phyloP scores from a whole-genome alignment of 2,113 vertebrate species.

The Coryphaenoides rupestris region DNA sequence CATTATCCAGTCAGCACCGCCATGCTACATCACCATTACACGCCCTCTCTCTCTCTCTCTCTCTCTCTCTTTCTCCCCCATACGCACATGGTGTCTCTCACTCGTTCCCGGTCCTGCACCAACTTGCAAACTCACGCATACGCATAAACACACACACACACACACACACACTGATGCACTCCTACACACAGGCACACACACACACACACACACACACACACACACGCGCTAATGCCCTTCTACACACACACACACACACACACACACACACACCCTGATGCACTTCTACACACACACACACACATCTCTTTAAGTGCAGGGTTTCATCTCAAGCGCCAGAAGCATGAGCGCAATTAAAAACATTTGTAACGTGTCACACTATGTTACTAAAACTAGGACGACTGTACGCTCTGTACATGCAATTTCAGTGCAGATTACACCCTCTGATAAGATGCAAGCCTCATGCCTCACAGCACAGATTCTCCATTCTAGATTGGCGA shows the following conservation, averaged over 20 bases:
- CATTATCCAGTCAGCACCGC: constrained; percentile 80
- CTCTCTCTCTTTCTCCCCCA: constrained; percentile 24
- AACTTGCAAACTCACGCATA: constrained; percentile 7
- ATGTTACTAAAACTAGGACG: constrained; percentile 57
- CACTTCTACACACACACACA: constrained; percentile 1
- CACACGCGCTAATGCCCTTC: background rate
- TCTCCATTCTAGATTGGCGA: no score
- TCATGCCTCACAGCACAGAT: background rate
- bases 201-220: constrained; percentile 1
- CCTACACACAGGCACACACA: background rate
- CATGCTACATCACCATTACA: constrained; percentile 42
- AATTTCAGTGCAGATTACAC: constrained; percentile 59
- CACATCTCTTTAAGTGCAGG: constrained; percentile 35
- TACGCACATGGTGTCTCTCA: constrained; percentile 38
- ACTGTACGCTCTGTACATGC: constrained; percentile 52
- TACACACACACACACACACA: constrained; percentile 3
- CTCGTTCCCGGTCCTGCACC: background rate
- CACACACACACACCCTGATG: constrained; percentile 1
- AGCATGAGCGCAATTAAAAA: constrained; percentile 61
- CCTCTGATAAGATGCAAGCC: constrained; percentile 48
- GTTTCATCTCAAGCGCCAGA: constrained; percentile 45
- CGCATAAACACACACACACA: constrained; percentile 6
- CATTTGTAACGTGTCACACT: constrained; percentile 65
- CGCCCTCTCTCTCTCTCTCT: constrained; percentile 29
- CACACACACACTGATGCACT: background rate